Conservation (phyloP, 1,140 invertebrate species). For the Acromyrmex echinatior region DNA sequence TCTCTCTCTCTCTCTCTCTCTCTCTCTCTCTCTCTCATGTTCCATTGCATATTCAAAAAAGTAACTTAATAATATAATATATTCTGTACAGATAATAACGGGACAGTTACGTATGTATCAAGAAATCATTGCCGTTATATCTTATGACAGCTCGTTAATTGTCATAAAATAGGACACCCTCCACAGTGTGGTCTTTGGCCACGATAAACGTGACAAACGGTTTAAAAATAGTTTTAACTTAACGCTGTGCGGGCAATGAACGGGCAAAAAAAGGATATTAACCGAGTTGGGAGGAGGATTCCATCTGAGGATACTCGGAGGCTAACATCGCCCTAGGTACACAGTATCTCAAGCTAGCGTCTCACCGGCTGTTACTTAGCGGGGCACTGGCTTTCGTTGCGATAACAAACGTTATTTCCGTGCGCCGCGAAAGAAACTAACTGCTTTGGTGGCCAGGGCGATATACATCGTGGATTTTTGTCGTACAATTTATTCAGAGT, state of each 20-base stretch:
- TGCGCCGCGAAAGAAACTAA: conserved; percentile 53
- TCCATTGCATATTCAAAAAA: not conserved
- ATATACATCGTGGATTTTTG: conserved; percentile 67
- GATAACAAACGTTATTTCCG: conserved; percentile 69
- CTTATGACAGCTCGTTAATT: conserved; percentile 24
- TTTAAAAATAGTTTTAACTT: conserved; percentile 52
- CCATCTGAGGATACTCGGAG: conserved; percentile 9
- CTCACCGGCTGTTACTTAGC: conserved; percentile 48
- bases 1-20: too few relatives aligned
- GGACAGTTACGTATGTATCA: not conserved
- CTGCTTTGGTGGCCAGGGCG: conserved; percentile 32
- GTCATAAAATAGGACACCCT: not conserved
- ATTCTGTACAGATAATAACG: not conserved
- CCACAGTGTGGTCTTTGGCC: not conserved
- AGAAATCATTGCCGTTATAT: conserved; percentile 31
- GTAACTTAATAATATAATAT: not conserved
- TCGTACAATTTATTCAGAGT: conserved; percentile 64
- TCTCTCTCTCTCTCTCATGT: too few relatives aligned
- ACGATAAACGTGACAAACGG: conserved; percentile 54
- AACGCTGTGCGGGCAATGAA: conserved; percentile 17
- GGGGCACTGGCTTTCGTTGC: conserved; percentile 34
- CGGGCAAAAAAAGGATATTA: conserved; percentile 50
- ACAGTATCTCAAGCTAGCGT: conserved; percentile 44
- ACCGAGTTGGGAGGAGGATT: conserved; percentile 22
- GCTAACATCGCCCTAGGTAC: conserved; percentile 7